Conservation (phyloP, 2,888 invertebrate genomes). For the Macaria liturata region DNA sequence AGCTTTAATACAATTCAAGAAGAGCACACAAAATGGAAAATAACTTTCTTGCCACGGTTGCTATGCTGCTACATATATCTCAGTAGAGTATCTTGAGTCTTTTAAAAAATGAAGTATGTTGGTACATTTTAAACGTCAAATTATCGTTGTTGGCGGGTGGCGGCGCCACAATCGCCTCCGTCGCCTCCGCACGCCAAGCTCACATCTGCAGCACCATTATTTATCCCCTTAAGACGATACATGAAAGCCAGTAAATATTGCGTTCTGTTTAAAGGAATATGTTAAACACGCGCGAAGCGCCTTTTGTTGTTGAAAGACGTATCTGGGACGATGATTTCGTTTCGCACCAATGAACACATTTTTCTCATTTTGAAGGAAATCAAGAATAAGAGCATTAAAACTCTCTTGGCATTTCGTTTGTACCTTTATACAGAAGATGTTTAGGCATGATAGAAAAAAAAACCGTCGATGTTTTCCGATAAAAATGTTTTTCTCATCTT, state of each 20-base stretch:
- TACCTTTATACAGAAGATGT: conserved; percentile 51
- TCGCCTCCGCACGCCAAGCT: conserved; percentile 54
- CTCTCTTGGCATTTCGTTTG: conserved; percentile 57
- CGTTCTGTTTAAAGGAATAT: conserved; percentile 69
- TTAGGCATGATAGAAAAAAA: conserved; percentile 54
- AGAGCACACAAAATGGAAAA: too few species aligned
- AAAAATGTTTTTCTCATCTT: conserved; percentile 60
- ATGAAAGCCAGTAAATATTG: conserved; percentile 64
- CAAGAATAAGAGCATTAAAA: conserved; percentile 69
- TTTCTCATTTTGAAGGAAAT: conserved; percentile 67
- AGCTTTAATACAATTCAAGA: too few species aligned
- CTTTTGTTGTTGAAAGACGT: conserved; percentile 72
- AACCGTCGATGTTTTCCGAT: conserved; percentile 59
- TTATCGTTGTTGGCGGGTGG: conserved; percentile 52
- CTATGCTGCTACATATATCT: too few species aligned
- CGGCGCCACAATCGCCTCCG: conserved; percentile 40
- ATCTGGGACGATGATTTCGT: conserved; percentile 72
- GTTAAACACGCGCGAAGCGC: conserved; percentile 66
- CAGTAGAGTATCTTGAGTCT: too few species aligned
- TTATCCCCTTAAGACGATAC: conserved; percentile 67
- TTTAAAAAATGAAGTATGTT: too few species aligned
- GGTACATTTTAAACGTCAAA: conserved; percentile 46
- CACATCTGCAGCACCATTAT: conserved; percentile 66
- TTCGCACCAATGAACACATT: conserved; percentile 74
- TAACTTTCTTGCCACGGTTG: too few species aligned